Base-by-base conservation (phyloP, 2,797 vertebrate species). In the Lagorchestes hirsutus region DNA sequence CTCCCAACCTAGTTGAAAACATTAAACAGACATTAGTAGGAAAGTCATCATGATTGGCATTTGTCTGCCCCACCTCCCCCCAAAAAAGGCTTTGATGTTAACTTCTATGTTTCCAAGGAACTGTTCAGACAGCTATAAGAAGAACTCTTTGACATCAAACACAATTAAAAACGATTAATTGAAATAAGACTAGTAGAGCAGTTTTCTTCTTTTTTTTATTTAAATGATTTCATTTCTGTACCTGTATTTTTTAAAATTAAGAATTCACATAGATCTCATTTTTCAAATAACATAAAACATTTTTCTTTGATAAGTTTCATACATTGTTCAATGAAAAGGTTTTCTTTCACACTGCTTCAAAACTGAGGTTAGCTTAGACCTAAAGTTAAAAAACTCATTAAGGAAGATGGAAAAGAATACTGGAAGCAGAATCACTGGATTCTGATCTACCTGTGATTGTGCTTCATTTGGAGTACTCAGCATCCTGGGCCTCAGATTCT, bases 1-100 rank as follows among this genome's bases (percentile, higher is more conserved):
- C 99, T 27, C 98, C 99, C 95, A 99, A 99, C 97, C 99, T 99
- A 97, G 98, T 99, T 99, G 98, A 74, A 97, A 98, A 94, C 2
- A 90, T 98, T 90, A 97, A 94, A 95, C 3, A 96, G 96, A 98
- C 96, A 94, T 67, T 93, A 94, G 92, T 98, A 93, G 96, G 94
- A 95, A 93, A 91, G 94, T 90, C 46, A 95, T 12, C 5, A 0
- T 0, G 93, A 97, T 0, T 92, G 90, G 46, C 90, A 92, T 90
- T 96, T 97, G 59, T 57, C 24, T 22, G 5, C 62, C 62, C 14
- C 34, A 4, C 59, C 28, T n/a, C 62, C 29, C n/a, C 62, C 6
- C 46, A 50, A 82, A 27, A 27, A 87, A 82, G 40, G 3, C 52
- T 24, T 10, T 28, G 56, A 4, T 93, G 92, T 95, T 92, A 95